These are phyloP conservation scores for Meles meles DNA, from an alignment of 2,113 vertebrate genomes.

Conservation along the genomic window DNA sequence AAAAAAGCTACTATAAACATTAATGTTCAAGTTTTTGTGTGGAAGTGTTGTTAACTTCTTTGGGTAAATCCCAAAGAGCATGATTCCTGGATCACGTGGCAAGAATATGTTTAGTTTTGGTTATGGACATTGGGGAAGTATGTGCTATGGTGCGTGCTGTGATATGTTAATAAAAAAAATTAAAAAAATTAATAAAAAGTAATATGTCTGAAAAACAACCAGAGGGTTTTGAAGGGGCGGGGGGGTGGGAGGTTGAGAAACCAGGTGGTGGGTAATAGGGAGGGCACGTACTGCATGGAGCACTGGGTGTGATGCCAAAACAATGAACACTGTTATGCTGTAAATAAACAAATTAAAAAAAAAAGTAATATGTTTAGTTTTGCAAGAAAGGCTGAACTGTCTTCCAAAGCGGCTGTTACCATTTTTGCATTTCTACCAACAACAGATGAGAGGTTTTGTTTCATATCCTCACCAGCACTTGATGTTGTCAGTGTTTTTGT, in stretches of 20 bases:
- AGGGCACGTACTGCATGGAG: too few species aligned
- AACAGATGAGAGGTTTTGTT: neutral
- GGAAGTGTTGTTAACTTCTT: neutral
- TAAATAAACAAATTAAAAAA: too few species aligned
- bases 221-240: too few species aligned
- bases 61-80: neutral
- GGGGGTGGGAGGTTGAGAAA: too few species aligned
- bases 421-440: neutral
- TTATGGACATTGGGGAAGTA: too few species aligned
- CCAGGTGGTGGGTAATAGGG: too few species aligned
- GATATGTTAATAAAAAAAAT: too few species aligned
- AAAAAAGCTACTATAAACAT: neutral
- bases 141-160: too few species aligned
- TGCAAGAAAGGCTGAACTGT: neutral
- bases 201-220: too few species aligned
- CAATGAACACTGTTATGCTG: too few species aligned
- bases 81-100: neutral
- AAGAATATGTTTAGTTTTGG: neutral
- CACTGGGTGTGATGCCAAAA: too few species aligned
- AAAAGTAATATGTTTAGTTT: neutral
- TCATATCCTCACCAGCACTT: neutral
- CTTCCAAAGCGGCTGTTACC: neutral
- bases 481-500: neutral
- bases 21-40: neutral
- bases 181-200: too few species aligned